These are phyloP conservation scores for Tetrapedia diversipes DNA, from an alignment of 2,888 invertebrate genomes.

Conservation along the genomic window DNA sequence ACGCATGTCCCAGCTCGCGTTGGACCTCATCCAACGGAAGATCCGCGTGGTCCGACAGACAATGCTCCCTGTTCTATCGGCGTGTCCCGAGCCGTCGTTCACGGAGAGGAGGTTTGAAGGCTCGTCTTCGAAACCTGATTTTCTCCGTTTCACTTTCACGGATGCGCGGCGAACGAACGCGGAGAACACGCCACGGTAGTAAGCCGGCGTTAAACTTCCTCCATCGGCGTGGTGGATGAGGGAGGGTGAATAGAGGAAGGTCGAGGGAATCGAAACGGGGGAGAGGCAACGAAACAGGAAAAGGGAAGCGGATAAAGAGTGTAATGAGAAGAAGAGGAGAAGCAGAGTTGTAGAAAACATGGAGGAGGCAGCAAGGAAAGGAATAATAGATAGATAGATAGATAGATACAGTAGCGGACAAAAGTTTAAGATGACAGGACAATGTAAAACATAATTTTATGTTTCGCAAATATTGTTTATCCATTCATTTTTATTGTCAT, in stretches of 20 bases:
- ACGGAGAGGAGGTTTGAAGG: constrained; percentile 60
- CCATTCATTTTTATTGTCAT: too few species aligned
- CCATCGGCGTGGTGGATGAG: constrained; percentile 44
- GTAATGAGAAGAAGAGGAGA: neutral
- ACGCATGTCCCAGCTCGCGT: neutral
- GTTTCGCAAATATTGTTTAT: too few species aligned
- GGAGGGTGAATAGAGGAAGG: constrained; percentile 57
- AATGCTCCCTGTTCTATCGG: constrained; percentile 46
- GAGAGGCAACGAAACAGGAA: constrained; percentile 3
- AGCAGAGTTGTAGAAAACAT: neutral
- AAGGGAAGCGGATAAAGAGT: constrained; percentile 22
- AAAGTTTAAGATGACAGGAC: too few species aligned
- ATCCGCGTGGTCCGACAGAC: constrained; percentile 28
- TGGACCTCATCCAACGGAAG: constrained; percentile 23
- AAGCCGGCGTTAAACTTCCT: constrained; percentile 67
- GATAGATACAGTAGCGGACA: too few species aligned
- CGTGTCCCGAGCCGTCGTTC: constrained; percentile 38
- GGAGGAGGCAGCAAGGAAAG: constrained; percentile 9
- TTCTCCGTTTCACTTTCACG: constrained; percentile 75
- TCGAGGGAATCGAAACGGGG: constrained; percentile 23
- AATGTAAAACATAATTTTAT: too few species aligned
- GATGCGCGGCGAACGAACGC: constrained; percentile 66
- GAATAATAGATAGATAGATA: too few species aligned
- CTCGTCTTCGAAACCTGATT: constrained; percentile 74
- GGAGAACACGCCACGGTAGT: constrained; percentile 35